phyloP scores from a whole-genome alignment of 1,140 invertebrate genomes.

The Ptiloglossa arizonensis region DNA sequence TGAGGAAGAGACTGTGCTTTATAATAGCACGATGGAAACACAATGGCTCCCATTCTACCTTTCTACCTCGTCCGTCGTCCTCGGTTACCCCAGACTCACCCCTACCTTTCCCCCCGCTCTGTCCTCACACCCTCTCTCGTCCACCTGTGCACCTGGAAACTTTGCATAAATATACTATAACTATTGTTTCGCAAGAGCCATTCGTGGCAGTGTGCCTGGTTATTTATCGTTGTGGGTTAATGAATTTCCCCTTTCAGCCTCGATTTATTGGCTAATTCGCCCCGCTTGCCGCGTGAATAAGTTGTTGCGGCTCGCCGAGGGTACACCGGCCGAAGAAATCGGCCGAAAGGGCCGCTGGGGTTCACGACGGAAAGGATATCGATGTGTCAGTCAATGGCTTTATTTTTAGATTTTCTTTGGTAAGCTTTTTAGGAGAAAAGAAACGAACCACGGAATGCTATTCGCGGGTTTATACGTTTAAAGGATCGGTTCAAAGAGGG shows the following conservation, averaged over 20 bases:
- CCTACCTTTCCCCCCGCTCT: not conserved
- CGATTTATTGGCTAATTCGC: conserved; percentile 76
- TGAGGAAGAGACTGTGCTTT: conserved; percentile 59
- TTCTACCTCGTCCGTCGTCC: conserved; percentile 26
- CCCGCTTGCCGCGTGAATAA: conserved; percentile 38
- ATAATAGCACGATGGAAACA: conserved; percentile 67
- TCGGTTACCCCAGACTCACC: conserved; percentile 26
- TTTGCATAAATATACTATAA: conserved; percentile 80
- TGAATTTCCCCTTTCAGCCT: conserved; percentile 75
- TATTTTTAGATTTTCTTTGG: conserved; percentile 36
- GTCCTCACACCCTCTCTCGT: conserved; percentile 31
- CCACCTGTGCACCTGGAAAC: conserved; percentile 72
- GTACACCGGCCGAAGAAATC: not conserved
- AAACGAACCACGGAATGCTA: not conserved
- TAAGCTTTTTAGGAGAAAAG: conserved; percentile 23
- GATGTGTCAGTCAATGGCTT: conserved; percentile 8
- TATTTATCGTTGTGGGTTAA: conserved; percentile 78
- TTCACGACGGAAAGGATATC: not conserved
- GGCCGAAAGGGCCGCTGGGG: too few relatives aligned
- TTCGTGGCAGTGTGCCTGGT: conserved; percentile 61
- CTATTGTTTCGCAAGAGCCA: conserved; percentile 72
- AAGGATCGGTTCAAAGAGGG: too few relatives aligned
- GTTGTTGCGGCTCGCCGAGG: not conserved
- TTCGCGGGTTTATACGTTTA: not conserved
- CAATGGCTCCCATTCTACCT: conserved; percentile 64